phyloP scores from a whole-genome alignment of 2,888 invertebrate genomes.

The Microctonus aethiopoides region DNA sequence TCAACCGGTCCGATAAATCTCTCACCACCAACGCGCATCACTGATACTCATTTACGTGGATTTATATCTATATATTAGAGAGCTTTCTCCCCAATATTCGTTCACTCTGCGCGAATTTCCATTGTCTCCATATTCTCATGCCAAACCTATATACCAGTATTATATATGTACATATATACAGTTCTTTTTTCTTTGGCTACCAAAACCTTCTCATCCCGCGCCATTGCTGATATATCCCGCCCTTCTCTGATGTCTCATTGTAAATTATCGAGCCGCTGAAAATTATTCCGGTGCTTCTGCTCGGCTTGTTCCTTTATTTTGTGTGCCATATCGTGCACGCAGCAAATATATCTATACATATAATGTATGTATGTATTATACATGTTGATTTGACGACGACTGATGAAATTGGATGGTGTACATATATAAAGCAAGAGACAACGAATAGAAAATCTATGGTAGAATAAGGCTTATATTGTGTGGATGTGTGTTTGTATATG shows the following conservation, averaged over 20 bases:
- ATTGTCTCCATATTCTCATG: conserved; percentile 21
- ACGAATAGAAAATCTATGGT: background rate
- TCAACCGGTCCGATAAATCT: conserved; percentile 10
- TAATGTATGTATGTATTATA: background rate
- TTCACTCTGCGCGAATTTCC: conserved; percentile 26
- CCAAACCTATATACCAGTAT: conserved; percentile 1
- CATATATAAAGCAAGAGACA: conserved; percentile 8
- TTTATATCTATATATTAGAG: background rate
- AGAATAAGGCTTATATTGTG: conserved; percentile 1
- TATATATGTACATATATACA: background rate
- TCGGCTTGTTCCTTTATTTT: conserved; percentile 42
- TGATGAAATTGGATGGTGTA: conserved; percentile 15
- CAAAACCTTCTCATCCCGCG: background rate
- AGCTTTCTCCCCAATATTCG: conserved; percentile 25
- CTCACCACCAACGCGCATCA: background rate
- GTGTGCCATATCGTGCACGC: conserved; percentile 29
- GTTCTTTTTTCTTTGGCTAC: background rate
- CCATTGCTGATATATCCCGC: conserved; percentile 1
- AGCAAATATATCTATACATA: background rate
- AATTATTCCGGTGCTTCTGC: conserved; percentile 52
- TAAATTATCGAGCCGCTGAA: conserved; percentile 52
- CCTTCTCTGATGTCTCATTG: conserved; percentile 44
- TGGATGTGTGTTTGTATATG: too few species aligned
- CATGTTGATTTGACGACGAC: background rate
- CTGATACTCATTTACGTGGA: background rate